Evolutionary conservation across 2,113 vertebrate genomes (phyloP).

Genomic region (Ovis canadensis): DNA sequence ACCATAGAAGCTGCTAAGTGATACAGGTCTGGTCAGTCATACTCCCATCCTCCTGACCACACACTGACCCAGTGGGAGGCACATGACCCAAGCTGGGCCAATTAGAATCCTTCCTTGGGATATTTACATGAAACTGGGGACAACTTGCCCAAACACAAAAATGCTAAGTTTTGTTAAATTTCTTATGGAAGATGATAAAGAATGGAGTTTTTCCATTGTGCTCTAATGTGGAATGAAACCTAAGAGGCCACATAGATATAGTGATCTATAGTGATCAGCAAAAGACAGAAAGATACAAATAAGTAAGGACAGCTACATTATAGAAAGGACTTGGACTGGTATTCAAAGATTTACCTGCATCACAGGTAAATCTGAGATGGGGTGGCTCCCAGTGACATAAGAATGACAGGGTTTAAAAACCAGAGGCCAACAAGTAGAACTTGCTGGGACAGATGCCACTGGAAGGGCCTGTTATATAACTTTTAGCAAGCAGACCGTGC

Average conservation of each 20-base stretch:
- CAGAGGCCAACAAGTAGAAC: background rate
- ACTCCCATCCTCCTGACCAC: background rate
- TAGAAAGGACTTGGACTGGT: background rate
- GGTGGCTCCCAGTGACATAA: background rate
- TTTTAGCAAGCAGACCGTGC: background rate
- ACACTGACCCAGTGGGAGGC: background rate
- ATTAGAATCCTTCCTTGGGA: background rate
- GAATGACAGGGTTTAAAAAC: background rate
- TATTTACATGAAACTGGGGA: background rate
- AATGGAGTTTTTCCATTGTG: background rate
- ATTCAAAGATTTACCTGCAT: background rate
- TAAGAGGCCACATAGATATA: background rate
- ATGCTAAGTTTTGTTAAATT: background rate
- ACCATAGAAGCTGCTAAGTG: background rate
- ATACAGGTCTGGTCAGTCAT: background rate
- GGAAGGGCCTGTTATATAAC: background rate
- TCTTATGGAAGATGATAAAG: background rate
- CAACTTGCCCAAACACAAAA: background rate
- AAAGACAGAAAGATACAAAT: background rate
- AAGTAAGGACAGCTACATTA: background rate
- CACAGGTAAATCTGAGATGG: background rate
- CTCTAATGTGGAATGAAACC: background rate
- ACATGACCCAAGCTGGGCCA: background rate
- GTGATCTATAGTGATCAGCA: background rate
- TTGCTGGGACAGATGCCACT: background rate